Evolutionary conservation across 2,113 vertebrate species (phyloP).

Genomic region (Takifugu flavidus): DNA sequence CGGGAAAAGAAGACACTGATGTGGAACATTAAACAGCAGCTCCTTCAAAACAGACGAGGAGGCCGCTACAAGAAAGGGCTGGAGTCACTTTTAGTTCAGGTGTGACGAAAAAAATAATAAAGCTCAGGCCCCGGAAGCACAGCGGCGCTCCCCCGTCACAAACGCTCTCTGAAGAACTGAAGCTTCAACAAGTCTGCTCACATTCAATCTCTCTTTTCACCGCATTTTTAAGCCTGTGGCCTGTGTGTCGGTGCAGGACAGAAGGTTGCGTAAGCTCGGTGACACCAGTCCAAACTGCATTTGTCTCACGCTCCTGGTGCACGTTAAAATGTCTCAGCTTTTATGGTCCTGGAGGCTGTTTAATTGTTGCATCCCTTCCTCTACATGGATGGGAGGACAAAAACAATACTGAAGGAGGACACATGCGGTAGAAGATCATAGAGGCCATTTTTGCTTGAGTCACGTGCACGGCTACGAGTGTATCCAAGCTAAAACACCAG

Average conservation of each 20-base stretch:
- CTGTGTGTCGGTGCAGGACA: conserved; percentile 18
- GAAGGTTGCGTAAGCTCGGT: conserved; percentile 8
- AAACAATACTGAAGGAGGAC: background rate
- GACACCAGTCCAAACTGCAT: conserved; percentile 5
- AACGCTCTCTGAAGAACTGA: too few species aligned
- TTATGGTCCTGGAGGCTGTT: background rate
- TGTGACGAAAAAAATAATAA: conserved; percentile 2
- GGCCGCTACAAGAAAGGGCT: conserved; percentile 14
- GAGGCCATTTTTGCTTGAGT: background rate
- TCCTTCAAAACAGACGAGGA: conserved; percentile 18
- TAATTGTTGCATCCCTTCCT: conserved; percentile 4
- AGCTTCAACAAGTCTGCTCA: too few species aligned
- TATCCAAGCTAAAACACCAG: background rate
- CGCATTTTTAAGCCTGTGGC: conserved; percentile 15
- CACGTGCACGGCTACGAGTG: background rate
- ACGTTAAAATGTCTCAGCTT: conserved; percentile 10
- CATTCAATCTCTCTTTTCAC: conserved; percentile 12
- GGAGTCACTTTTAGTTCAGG: conserved; percentile 21
- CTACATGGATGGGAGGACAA: background rate
- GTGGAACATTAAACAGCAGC: conserved; percentile 37
- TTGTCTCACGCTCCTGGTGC: conserved; percentile 16
- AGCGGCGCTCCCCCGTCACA: too few species aligned
- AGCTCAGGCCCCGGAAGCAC: background rate
- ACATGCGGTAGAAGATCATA: too few species aligned
- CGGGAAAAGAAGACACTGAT: conserved; percentile 10